Conservation (phyloP, 2,113 vertebrate genomes). For the rabbit (Oryctolagus cuniculus) region DNA sequence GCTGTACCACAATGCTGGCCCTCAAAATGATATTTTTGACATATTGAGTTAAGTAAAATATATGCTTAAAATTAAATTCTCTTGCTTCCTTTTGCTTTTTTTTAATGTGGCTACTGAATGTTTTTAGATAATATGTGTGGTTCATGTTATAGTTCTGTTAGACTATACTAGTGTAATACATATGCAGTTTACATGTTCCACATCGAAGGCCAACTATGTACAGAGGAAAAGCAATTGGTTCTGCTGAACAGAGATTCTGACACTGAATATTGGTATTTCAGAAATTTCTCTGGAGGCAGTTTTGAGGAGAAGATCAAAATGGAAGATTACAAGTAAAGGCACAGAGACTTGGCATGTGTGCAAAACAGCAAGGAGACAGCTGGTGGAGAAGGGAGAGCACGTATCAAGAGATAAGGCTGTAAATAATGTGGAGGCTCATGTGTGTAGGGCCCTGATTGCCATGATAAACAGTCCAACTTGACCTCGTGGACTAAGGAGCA, state of each 20-base stretch:
- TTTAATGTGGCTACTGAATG: neutral
- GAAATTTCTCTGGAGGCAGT: neutral
- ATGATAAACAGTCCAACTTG: neutral
- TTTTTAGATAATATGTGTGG: neutral
- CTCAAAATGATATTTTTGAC: neutral
- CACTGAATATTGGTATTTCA: neutral
- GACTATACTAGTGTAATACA: neutral
- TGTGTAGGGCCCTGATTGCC: too few relatives aligned
- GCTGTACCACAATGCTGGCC: neutral
- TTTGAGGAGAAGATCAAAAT: neutral
- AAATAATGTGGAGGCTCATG: neutral
- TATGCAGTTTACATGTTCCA: neutral
- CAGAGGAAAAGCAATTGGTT: neutral
- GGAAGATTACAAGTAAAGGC: neutral
- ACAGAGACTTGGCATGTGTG: neutral
- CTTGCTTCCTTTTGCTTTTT: neutral
- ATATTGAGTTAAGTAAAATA: neutral
- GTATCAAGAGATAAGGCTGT: neutral
- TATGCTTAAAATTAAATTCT: neutral
- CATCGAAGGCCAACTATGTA: neutral
- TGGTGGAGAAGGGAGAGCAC: neutral
- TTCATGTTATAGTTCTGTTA: neutral
- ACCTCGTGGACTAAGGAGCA: neutral
- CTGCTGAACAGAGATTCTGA: neutral
- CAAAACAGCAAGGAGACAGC: neutral